Evolutionary conservation across 1,140 invertebrate genomes (phyloP).

Genomic region (Sarcophaga peregrina): DNA sequence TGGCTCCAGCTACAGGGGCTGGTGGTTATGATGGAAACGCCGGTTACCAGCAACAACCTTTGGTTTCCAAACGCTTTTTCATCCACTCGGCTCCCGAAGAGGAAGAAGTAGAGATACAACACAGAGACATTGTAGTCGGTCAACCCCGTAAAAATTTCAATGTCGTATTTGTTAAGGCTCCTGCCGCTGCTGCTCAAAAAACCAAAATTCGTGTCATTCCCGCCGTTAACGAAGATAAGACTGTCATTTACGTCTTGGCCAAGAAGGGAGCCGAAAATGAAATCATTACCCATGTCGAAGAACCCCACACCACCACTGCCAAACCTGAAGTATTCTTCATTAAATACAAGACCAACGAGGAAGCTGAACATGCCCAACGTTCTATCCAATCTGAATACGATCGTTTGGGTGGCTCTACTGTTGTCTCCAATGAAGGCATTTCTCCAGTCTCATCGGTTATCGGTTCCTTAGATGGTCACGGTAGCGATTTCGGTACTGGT

Average conservation of each 20-base stretch:
- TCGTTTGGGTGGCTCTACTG: slow-evolving; percentile 46
- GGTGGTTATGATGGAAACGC: neutral
- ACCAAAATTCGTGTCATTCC: slow-evolving; percentile 72
- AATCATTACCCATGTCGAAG: slow-evolving; percentile 43
- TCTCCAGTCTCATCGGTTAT: slow-evolving; percentile 46
- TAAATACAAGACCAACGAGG: slow-evolving; percentile 74
- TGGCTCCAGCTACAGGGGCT: slow-evolving; percentile 20
- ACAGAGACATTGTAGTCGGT: slow-evolving; percentile 39
- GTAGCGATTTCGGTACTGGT: neutral
- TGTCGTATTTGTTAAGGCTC: slow-evolving; percentile 86
- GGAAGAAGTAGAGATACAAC: slow-evolving; percentile 38
- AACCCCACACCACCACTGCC: slow-evolving; percentile 40
- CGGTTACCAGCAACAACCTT: slow-evolving; percentile 36
- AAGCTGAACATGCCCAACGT: slow-evolving; percentile 51
- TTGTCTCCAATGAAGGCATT: slow-evolving; percentile 46
- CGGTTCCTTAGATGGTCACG: slow-evolving; percentile 41
- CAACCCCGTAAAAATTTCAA: slow-evolving; percentile 81
- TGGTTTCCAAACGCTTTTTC: slow-evolving; percentile 49
- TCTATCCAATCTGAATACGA: slow-evolving; percentile 50
- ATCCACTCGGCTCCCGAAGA: slow-evolving; percentile 49
- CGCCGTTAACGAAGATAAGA: slow-evolving; percentile 78
- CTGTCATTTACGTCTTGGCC: slow-evolving; percentile 82
- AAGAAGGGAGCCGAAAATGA: slow-evolving; percentile 68
- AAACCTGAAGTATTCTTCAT: slow-evolving; percentile 80
- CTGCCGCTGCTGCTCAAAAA: slow-evolving; percentile 73